Evolutionary conservation across 2,113 vertebrate genomes (phyloP).

Genomic region (Pteropus alecto): DNA sequence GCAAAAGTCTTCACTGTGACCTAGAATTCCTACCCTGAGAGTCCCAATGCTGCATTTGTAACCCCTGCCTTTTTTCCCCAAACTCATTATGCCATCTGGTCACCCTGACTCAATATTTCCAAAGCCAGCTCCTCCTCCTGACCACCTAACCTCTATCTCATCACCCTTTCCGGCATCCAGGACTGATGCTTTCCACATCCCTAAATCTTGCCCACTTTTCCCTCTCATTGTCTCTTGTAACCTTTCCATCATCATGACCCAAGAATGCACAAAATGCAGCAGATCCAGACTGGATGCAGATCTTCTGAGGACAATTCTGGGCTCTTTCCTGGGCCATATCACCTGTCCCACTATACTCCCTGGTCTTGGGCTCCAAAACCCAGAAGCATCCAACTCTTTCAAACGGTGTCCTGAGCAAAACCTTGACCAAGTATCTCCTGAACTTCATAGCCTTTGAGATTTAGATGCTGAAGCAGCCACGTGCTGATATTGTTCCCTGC

Average conservation of each 20-base stretch:
- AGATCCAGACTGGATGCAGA: not conserved
- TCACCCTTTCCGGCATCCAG: not conserved
- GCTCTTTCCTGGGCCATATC: not conserved
- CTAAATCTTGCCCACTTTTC: no score
- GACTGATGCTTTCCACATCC: not conserved
- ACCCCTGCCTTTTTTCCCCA: not conserved
- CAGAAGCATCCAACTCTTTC: not conserved
- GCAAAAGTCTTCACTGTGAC: not conserved
- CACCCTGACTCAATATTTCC: not conserved
- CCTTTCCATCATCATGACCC: not conserved
- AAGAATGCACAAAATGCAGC: not conserved
- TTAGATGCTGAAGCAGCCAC: not conserved
- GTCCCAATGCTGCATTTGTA: not conserved
- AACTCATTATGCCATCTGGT: not conserved
- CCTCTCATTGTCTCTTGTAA: not conserved
- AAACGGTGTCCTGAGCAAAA: not conserved
- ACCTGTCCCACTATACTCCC: not conserved
- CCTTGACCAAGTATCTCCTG: no score
- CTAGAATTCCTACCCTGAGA: not conserved
- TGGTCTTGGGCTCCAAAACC: not conserved
- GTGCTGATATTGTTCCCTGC: rapidly evolving
- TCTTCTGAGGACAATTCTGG: not conserved
- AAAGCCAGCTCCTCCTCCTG: not conserved
- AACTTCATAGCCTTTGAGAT: not conserved
- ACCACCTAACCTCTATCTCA: not conserved